These are phyloP conservation scores for Dinocampus coccinellae DNA, from an alignment of 2,888 invertebrate genomes.

Conservation along the genomic window DNA sequence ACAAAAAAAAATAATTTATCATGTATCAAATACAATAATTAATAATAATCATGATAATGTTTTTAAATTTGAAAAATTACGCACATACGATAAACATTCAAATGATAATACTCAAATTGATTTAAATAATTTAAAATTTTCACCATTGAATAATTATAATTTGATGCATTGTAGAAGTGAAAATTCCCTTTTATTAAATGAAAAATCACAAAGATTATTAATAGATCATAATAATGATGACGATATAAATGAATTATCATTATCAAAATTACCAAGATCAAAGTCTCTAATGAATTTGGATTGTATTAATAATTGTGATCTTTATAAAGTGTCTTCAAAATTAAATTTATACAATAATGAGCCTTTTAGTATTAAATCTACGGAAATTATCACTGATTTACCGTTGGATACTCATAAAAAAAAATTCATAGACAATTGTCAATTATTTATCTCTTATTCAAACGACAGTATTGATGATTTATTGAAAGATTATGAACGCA, in stretches of 20 bases:
- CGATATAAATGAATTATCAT: conserved; percentile 30
- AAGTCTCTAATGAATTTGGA: conserved; percentile 60
- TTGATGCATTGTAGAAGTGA: conserved; percentile 54
- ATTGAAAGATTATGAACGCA: conserved; percentile 62
- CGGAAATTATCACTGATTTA: neutral
- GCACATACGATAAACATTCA: conserved; percentile 10
- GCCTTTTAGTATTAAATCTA: conserved; percentile 20
- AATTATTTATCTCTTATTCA: conserved; percentile 15
- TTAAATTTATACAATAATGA: conserved; percentile 20
- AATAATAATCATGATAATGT: neutral
- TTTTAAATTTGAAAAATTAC: conserved; percentile 4
- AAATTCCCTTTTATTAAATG: conserved; percentile 52
- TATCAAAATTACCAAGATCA: conserved; percentile 49
- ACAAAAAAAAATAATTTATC: conserved; percentile 31
- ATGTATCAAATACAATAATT: neutral
- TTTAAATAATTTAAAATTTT: conserved; percentile 4
- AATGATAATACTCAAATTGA: conserved; percentile 15
- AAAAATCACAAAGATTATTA: conserved; percentile 50
- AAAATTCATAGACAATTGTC: neutral
- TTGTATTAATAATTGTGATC: conserved; percentile 37
- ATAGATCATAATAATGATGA: conserved; percentile 41
- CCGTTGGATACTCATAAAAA: neutral
- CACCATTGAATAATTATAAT: conserved; percentile 5
- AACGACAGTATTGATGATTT: conserved; percentile 58
- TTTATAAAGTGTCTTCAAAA: conserved; percentile 30